Conservation (phyloP, 1,140 invertebrate genomes). For the Andricus grossulariae region DNA sequence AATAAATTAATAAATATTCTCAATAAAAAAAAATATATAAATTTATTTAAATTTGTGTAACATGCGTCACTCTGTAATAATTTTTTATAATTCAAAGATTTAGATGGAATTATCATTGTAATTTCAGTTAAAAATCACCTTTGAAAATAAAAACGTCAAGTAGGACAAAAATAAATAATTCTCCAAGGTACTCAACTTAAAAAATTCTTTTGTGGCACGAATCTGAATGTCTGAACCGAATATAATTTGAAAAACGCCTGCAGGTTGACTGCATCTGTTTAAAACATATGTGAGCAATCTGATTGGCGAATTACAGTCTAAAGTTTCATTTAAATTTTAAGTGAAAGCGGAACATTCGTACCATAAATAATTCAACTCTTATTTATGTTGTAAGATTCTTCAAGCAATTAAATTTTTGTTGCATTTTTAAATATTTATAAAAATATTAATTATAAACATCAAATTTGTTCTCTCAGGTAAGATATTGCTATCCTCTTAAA, state of each 20-base stretch:
- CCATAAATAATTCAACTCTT: slow-evolving; percentile 15
- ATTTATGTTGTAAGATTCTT: background rate
- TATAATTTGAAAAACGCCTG: slow-evolving; percentile 21
- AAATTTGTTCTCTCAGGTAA: background rate
- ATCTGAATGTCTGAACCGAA: background rate
- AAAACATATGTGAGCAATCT: slow-evolving; percentile 5
- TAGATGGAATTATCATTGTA: no score
- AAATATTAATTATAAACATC: background rate
- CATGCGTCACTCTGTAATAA: no score
- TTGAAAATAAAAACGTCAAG: background rate
- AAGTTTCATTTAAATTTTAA: slow-evolving; percentile 29
- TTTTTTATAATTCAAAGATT: no score
- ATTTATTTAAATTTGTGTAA: no score
- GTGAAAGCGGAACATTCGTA: slow-evolving; percentile 4
- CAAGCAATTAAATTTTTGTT: background rate
- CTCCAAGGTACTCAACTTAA: background rate
- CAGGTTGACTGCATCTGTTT: slow-evolving; percentile 24
- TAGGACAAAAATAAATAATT: slow-evolving; percentile 10
- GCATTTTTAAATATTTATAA: background rate
- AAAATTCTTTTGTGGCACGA: slow-evolving; percentile 1
- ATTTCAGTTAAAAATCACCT: background rate
- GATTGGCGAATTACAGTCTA: slow-evolving; percentile 20
- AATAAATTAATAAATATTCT: no score
- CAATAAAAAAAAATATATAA: no score
- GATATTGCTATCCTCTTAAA: background rate